These are phyloP conservation scores for Drosophila pandora DNA, from an alignment of 1,140 invertebrate genomes.

Conservation along the genomic window DNA sequence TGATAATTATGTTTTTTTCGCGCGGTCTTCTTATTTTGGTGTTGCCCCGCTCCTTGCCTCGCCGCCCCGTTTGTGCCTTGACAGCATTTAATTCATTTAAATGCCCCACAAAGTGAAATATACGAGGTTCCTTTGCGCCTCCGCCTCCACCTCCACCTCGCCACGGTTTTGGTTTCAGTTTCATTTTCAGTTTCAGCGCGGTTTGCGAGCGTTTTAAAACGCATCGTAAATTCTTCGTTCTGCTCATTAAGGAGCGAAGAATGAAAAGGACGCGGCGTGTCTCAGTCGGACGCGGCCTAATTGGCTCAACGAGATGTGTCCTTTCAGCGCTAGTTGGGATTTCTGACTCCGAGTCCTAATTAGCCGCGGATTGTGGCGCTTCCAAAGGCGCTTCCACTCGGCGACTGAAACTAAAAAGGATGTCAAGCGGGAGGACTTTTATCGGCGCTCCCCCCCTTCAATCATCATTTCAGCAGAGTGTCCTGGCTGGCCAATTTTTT, in stretches of 20 bases:
- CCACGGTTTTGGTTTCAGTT: too few species aligned
- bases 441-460: neutral
- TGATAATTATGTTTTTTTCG: conserved; percentile 49
- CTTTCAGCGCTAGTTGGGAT: too few species aligned
- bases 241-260: conserved; percentile 45
- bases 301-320: conserved; percentile 12
- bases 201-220: conserved; percentile 44
- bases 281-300: conserved; percentile 16
- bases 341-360: conserved; percentile 4
- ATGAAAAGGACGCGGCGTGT: neutral
- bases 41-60: neutral
- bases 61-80: conserved; percentile 15
- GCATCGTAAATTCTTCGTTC: conserved; percentile 49
- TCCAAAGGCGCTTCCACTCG: conserved; percentile 15
- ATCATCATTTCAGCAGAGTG: neutral
- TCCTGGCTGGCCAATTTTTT: neutral
- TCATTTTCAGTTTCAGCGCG: conserved; percentile 20
- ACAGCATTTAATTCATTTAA: conserved; percentile 66
- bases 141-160: neutral
- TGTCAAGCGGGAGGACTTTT: neutral
- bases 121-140: conserved; percentile 12
- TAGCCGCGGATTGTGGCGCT: conserved; percentile 17
- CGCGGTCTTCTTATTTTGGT: neutral
- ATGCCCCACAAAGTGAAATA: conserved; percentile 51
- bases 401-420: conserved; percentile 9